phyloP scores from a whole-genome alignment of 2,113 vertebrate species.

The Suricata suricatta region DNA sequence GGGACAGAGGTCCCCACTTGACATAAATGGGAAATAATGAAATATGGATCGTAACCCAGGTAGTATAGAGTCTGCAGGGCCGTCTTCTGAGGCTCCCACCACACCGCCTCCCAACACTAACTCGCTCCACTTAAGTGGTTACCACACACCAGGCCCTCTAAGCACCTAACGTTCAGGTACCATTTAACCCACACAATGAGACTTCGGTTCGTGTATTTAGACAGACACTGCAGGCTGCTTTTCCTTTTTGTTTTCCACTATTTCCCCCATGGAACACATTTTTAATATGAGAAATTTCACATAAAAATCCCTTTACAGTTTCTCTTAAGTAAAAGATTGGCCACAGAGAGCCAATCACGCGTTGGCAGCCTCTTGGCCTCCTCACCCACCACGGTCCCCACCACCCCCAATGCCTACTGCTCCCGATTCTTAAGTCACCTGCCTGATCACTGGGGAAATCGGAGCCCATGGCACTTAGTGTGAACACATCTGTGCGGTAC shows the following conservation, averaged over 20 bases:
- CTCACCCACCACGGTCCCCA: fast-evolving
- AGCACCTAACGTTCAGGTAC: fast-evolving
- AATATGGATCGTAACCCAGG: fast-evolving
- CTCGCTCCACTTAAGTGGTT: fast-evolving
- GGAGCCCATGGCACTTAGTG: fast-evolving
- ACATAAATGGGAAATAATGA: fast-evolving
- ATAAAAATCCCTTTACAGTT: neutral
- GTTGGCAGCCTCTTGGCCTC: too few relatives aligned
- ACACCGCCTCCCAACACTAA: fast-evolving
- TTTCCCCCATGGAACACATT: neutral
- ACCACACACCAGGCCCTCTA: fast-evolving
- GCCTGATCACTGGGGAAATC: neutral
- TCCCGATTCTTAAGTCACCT: neutral
- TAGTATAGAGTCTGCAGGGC: too few relatives aligned
- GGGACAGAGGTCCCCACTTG: neutral
- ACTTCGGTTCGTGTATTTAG: fast-evolving
- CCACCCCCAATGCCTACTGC: fast-evolving
- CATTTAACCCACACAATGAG: fast-evolving
- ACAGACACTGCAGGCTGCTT: neutral
- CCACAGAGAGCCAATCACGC: fast-evolving
- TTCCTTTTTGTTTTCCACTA: neutral
- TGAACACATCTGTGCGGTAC: neutral
- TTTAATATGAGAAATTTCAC: neutral
- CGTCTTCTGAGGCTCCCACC: fast-evolving
- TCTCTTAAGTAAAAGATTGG: neutral